Percentiles rank a stretch among this genome's conserved stretches.
These are phyloP conservation scores for Lithobates pipiens DNA, from an alignment of 2,797 vertebrate species.

Conservation along the genomic window DNA sequence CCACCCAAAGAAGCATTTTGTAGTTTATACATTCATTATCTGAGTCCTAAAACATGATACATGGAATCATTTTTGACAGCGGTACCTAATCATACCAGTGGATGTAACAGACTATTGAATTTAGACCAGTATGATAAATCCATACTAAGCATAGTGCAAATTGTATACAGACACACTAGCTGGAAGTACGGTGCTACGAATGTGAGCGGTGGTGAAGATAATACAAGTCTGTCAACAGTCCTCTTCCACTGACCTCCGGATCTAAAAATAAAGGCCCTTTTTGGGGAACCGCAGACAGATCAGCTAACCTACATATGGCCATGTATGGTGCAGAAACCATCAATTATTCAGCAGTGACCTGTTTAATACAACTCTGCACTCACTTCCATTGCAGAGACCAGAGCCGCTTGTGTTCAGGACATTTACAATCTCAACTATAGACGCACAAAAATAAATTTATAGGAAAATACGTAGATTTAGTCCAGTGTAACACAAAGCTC, in stretches of 20 bases:
- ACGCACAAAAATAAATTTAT: neutral
- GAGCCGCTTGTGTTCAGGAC: neutral
- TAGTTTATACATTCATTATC: neutral
- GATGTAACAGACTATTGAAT: neutral
- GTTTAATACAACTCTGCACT: constrained; percentile 28
- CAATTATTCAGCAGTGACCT: constrained; percentile 52
- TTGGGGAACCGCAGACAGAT: constrained; percentile 10
- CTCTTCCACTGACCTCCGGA: neutral
- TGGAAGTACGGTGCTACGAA: neutral
- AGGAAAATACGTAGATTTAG: neutral
- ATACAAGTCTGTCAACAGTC: constrained; percentile 3
- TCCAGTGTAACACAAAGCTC: neutral
- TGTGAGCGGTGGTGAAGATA: neutral
- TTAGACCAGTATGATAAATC: neutral
- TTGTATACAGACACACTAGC: neutral
- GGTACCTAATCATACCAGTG: neutral
- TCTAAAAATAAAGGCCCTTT: constrained; percentile 32
- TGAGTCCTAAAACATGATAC: neutral
- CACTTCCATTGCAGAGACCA: neutral
- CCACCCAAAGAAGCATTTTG: neutral
- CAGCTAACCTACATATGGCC: constrained; percentile 13
- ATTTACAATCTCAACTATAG: neutral
- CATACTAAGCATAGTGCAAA: neutral
- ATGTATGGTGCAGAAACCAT: constrained; percentile 19
- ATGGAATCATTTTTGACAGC: neutral